Percentiles rank a stretch among this genome's conserved stretches.
Conservation (phyloP, 2,797 vertebrate species). For the Leptodactylus fallax region DNA sequence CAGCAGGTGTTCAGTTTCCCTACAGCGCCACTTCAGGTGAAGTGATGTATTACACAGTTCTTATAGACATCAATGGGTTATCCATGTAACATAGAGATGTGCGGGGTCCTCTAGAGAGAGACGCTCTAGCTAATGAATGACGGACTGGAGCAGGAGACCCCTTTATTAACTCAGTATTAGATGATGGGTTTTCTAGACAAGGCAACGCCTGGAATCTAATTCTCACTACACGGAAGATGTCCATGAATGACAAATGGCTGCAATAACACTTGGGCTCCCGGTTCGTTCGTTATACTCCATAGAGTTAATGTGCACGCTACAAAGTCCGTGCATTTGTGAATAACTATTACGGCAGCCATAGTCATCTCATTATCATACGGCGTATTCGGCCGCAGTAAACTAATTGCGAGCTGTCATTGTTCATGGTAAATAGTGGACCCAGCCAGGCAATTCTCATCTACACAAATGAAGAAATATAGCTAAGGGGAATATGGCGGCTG, state of each 20-base stretch:
- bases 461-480: conserved; percentile 34
- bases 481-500: conserved; percentile 23
- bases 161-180: background rate
- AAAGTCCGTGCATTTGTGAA: background rate
- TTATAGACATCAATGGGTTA: no score
- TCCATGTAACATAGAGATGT: no score
- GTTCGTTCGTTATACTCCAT: background rate
- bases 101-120: no score
- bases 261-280: conserved; percentile 24
- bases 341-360: background rate
- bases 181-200: no score
- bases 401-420: conserved; percentile 49
- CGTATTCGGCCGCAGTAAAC: background rate
- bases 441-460: conserved; percentile 36
- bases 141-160: no score
- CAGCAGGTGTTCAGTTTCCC: no score
- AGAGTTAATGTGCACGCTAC: background rate
- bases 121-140: no score
- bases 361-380: conserved; percentile 32
- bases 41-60: no score
- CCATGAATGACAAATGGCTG: background rate
- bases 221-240: background rate
- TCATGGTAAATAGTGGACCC: conserved; percentile 21
- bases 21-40: no score
- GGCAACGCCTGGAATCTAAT: background rate